Evolutionary conservation across 2,888 invertebrate species (phyloP), one percentile per base, ranked within the genome.

Genomic region (Dryobota labecula): DNA sequence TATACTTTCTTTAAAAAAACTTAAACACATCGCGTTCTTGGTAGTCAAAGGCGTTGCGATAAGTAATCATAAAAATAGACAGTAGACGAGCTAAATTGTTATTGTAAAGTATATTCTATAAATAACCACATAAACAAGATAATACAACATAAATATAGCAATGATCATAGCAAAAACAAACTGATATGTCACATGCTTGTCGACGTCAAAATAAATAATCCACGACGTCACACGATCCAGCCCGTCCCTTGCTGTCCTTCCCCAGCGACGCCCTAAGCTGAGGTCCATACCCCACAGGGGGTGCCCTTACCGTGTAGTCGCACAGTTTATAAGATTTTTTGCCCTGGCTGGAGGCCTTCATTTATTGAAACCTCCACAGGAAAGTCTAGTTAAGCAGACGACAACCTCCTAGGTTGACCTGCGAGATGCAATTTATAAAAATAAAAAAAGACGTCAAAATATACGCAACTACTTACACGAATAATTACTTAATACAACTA

Each of bases 101-200:
- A 41, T 24, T 27, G 24, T 49, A 13, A 47, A 27, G 6, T 20
- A 0, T 1, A 41, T 53, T 54, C 38, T 47, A 60, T 27, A 53
- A 58, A 56, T 56, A 11, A 43, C 13, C 15, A 30, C 30, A 20
- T 8, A 70, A 54, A 60, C 53, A 78, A 70, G 41, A 49, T 62
- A 70, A 58, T 15, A 27, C n/a, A 45, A 7, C 30, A 45, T 43
- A 70, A 38, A 45, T n/a, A 71, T 13, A 49, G 41, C 27, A 41
- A 47, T 41, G 7, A 41, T 71, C n/a, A 24, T 7, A 27, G n/a
- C 49, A 76, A 47, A 71, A 78, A 79, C 36, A 79, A 60, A 64
- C 30, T 30, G 24, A 64, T 33, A 63, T 33, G n/a, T 78, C 41
- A 51, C n/a, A 47, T 9, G 13, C 24, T 4, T 13, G 13, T n/a